Evolutionary conservation across 2,797 vertebrate species (phyloP).

Genomic region (Perodicticus potto): DNA sequence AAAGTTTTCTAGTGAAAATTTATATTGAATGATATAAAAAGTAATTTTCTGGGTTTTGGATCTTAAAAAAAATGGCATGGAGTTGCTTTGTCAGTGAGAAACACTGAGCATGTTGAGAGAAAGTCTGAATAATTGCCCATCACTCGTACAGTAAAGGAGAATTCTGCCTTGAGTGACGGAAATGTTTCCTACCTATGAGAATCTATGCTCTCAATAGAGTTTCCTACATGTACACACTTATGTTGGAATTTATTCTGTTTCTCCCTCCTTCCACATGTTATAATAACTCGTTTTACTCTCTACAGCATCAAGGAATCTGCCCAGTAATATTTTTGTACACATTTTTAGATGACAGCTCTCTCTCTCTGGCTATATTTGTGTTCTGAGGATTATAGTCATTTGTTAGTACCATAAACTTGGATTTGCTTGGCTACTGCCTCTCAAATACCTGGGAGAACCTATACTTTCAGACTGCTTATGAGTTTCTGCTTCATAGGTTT

Average conservation of each 20-base stretch:
- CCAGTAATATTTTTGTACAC: not conserved
- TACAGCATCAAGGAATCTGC: not conserved
- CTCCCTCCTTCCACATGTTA: not conserved
- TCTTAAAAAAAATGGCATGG: not conserved
- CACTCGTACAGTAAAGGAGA: not conserved
- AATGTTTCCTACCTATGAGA: not conserved
- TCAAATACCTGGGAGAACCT: not conserved
- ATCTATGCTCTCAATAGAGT: not conserved
- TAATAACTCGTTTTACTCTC: not conserved
- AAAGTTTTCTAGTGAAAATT: not conserved
- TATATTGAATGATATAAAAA: not conserved
- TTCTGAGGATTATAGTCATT: not conserved
- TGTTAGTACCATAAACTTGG: not conserved
- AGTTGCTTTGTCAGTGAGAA: not conserved
- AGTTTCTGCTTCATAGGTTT: conserved; percentile 27
- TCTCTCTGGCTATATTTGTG: not conserved
- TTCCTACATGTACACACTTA: not conserved
- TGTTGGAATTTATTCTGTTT: conserved; percentile 37
- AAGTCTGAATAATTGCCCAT: not conserved
- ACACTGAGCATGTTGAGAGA: not conserved
- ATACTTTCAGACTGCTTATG: not conserved
- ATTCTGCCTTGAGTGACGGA: not conserved
- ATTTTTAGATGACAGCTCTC: not conserved
- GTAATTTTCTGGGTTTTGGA: not conserved
- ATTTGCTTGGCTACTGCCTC: not conserved